Evolutionary conservation across 2,113 vertebrate genomes (phyloP).

Genomic region (Tragelaphus imberbis): DNA sequence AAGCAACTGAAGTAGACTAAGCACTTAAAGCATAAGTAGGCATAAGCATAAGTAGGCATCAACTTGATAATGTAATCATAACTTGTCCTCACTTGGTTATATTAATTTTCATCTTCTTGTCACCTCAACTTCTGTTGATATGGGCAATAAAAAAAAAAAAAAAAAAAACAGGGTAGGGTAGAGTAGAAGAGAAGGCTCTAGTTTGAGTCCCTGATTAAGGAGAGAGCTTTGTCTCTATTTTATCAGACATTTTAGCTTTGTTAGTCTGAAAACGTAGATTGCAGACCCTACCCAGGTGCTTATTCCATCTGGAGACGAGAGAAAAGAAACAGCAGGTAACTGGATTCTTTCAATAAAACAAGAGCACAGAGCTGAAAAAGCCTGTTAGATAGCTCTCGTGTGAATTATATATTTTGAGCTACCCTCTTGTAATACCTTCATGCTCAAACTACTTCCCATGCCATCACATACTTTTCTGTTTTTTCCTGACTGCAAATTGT

Average conservation of each 20-base stretch:
- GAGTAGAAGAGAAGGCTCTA: background rate
- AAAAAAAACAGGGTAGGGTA: background rate
- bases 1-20: no score
- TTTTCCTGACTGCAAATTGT: background rate
- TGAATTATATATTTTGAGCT: background rate
- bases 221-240: background rate
- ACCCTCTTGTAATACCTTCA: background rate
- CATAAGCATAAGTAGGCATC: background rate
- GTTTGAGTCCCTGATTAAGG: background rate
- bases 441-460: background rate
- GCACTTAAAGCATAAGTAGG: background rate
- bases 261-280: background rate
- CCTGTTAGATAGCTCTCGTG: background rate
- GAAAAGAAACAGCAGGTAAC: background rate
- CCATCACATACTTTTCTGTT: background rate
- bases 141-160: background rate
- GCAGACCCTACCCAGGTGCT: background rate
- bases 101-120: background rate
- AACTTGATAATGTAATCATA: background rate
- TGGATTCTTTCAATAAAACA: background rate
- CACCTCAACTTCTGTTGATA: background rate
- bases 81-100: background rate
- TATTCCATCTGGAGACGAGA: background rate
- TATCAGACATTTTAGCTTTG: background rate
- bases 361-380: background rate